A percentile compares a stretch with the other conserved stretches of the same genome.
phyloP scores from a whole-genome alignment of 2,888 invertebrate species.

The Oligia latruncula region DNA sequence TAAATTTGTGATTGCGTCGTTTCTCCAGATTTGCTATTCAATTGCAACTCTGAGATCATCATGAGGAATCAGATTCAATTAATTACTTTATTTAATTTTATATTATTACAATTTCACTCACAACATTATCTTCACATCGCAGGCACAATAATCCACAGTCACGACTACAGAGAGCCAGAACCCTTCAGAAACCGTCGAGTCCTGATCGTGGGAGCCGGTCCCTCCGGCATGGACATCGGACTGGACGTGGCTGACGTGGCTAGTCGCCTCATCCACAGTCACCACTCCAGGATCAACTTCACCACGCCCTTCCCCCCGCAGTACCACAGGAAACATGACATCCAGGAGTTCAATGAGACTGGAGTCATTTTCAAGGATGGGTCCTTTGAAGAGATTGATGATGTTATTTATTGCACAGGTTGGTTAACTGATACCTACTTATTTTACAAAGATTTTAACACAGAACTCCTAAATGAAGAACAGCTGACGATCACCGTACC shows the following conservation, averaged over 20 bases:
- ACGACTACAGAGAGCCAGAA: conserved; percentile 92
- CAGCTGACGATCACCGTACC: too few species aligned
- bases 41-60: background rate
- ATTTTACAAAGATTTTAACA: background rate
- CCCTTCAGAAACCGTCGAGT: conserved; percentile 90
- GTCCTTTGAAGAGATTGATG: conserved; percentile 90
- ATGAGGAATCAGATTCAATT: background rate
- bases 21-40: background rate
- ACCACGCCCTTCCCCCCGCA: conserved; percentile 84
- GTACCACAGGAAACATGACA: conserved; percentile 87
- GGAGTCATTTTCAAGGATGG: conserved; percentile 91
- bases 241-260: conserved; percentile 90
- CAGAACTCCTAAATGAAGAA: background rate
- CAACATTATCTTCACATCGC: conserved; percentile 31
- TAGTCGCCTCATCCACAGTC: conserved; percentile 87
- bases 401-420: conserved; percentile 93
- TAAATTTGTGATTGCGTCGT: background rate
- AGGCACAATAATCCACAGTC: conserved; percentile 93
- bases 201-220: conserved; percentile 92
- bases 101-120: background rate
- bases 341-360: conserved; percentile 86
- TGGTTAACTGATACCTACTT: background rate
- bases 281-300: conserved; percentile 83
- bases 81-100: background rate
- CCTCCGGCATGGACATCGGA: conserved; percentile 94